Evolutionary conservation across 2,888 invertebrate species (phyloP).

Genomic region (Megalurothrips usitatus): DNA sequence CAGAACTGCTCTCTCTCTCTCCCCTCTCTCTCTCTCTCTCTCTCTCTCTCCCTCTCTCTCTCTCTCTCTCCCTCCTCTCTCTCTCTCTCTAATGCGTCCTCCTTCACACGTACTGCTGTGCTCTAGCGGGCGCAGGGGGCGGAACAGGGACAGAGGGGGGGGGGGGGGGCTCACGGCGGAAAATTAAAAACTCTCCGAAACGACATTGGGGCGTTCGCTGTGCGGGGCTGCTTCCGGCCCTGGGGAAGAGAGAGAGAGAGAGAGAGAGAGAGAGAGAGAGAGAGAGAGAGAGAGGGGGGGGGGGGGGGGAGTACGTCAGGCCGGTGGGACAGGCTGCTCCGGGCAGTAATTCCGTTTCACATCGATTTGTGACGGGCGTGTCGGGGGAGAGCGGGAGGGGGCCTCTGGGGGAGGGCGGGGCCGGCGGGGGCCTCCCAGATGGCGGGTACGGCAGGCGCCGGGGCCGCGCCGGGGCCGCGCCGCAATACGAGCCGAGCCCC

Average conservation of each 20-base stretch:
- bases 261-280: background rate
- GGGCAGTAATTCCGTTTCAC: conserved; percentile 12
- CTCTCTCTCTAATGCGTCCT: background rate
- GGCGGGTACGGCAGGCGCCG: background rate
- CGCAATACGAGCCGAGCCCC: background rate
- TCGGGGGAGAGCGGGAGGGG: background rate
- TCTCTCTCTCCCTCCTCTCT: conserved; percentile 29
- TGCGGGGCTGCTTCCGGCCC: background rate
- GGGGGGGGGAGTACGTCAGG: background rate
- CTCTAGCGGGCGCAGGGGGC: too few relatives aligned
- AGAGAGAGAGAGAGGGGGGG: background rate
- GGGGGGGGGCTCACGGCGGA: background rate
- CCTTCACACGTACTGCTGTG: background rate
- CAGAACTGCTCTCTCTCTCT: background rate
- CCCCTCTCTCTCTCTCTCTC: conserved; percentile 8
- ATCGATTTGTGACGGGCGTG: conserved; percentile 18
- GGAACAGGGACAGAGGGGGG: too few relatives aligned
- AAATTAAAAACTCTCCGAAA: conserved; percentile 20
- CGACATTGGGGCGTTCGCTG: background rate
- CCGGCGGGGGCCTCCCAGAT: background rate
- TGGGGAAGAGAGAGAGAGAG: background rate
- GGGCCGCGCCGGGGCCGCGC: background rate
- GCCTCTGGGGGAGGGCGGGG: background rate
- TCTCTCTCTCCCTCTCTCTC: conserved; percentile 31
- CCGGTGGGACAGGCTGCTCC: background rate